phyloP scores from a whole-genome alignment of 2,797 vertebrate species.

The Pseudochromis fuscus region DNA sequence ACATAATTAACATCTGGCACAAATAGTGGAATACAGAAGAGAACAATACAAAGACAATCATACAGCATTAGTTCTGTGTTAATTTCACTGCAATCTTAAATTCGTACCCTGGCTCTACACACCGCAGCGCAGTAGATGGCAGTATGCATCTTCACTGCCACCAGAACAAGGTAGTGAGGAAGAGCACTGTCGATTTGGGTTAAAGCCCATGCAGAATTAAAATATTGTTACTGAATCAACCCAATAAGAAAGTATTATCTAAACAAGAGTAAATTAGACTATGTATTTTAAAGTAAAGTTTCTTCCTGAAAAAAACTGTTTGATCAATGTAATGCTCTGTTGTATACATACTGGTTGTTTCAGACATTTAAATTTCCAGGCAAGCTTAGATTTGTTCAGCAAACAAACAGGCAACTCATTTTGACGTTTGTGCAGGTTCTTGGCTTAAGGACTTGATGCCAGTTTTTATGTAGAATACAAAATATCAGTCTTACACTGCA shows the following conservation, averaged over 20 bases:
- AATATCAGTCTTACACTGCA: background rate
- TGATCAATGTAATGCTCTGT: too few relatives aligned
- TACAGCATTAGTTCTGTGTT: too few relatives aligned
- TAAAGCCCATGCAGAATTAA: background rate
- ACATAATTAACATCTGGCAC: background rate
- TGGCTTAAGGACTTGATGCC: too few relatives aligned
- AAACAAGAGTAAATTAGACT: background rate
- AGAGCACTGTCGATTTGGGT: too few relatives aligned
- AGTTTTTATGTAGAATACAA: too few relatives aligned
- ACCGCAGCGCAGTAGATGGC: constrained; percentile 25
- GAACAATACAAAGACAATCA: background rate
- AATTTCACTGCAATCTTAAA: too few relatives aligned
- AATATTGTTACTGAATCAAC: background rate
- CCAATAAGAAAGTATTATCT: background rate
- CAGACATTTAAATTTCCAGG: background rate
- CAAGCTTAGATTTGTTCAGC: too few relatives aligned
- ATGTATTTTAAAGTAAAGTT: background rate
- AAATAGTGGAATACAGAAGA: background rate
- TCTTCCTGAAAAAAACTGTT: too few relatives aligned
- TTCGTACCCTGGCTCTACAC: background rate
- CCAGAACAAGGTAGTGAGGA: background rate
- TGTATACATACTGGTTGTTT: background rate
- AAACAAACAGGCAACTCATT: too few relatives aligned
- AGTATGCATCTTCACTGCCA: background rate
- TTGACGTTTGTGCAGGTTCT: too few relatives aligned